Conservation (phyloP, 2,888 invertebrate genomes). For the Lathronympha strigana region DNA sequence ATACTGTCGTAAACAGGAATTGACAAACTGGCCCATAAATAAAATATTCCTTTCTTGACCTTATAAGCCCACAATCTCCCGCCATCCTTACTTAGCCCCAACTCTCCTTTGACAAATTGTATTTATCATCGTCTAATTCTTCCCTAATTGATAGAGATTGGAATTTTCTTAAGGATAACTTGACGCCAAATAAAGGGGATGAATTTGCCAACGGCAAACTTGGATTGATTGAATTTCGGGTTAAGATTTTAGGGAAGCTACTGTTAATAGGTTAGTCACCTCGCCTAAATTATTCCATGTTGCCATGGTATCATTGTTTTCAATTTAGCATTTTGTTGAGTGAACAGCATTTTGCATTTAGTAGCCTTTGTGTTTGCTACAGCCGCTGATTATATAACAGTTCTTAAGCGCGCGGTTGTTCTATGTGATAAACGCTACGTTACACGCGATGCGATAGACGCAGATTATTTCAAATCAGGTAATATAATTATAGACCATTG, state of each 20-base stretch:
- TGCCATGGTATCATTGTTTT: not conserved
- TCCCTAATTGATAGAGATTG: slow-evolving; percentile 24
- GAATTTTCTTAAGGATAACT: slow-evolving; percentile 26
- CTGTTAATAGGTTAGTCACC: not conserved
- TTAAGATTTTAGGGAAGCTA: not conserved
- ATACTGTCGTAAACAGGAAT: no score
- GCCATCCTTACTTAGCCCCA: slow-evolving; percentile 6
- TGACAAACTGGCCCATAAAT: not conserved
- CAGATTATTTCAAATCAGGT: no score
- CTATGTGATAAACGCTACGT: no score
- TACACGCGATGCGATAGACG: no score
- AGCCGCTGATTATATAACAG: no score
- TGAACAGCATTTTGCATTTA: no score
- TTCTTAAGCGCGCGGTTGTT: no score
- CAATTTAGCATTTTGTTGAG: no score
- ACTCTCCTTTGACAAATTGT: slow-evolving; percentile 18
- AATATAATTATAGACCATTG: no score
- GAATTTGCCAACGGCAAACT: slow-evolving; percentile 4
- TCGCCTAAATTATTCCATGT: not conserved
- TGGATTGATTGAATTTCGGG: slow-evolving; percentile 1
- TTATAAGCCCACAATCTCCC: not conserved
- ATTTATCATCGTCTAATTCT: slow-evolving; percentile 27
- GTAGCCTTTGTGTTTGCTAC: no score
- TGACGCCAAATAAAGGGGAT: slow-evolving; percentile 15
- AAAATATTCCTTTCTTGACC: not conserved